Evolutionary conservation across 30 jellyfish, hydroid and myxozoan species (phyloP).

Genomic region (Mastigias papua): DNA sequence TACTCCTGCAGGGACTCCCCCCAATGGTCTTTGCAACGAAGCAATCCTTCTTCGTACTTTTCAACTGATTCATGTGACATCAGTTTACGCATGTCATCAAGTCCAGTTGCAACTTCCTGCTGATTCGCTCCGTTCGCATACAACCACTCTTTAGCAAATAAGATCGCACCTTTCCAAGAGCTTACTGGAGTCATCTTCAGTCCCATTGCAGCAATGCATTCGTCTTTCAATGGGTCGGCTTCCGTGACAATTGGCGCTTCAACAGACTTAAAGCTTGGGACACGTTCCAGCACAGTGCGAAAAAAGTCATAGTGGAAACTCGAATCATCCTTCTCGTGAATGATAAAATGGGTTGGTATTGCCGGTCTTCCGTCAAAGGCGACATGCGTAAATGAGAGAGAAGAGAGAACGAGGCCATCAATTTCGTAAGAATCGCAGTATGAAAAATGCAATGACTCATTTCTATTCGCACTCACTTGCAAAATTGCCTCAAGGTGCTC

Average conservation of each 20-base stretch:
- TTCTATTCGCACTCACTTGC: constrained; percentile 20
- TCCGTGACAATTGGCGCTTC: constrained; percentile 77
- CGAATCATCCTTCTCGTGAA: constrained; percentile 78
- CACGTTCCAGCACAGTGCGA: constrained; percentile 61
- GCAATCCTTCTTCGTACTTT: constrained; percentile 77
- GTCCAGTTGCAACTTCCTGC: constrained; percentile 86
- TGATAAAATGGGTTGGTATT: constrained; percentile 83
- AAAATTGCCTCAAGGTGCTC: constrained; percentile 80
- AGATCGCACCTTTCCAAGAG: constrained; percentile 80
- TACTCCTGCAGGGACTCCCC: constrained; percentile 78
- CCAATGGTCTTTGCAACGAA: constrained; percentile 83
- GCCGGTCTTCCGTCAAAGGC: constrained; percentile 91
- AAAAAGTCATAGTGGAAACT: constrained; percentile 70
- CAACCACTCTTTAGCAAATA: constrained; percentile 85
- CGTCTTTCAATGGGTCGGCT: constrained; percentile 71
- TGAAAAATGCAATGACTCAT: constrained; percentile 73
- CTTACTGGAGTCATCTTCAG: constrained; percentile 74
- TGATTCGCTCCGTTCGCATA: constrained; percentile 88
- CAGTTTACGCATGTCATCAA: constrained; percentile 86
- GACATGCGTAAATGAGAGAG: constrained; percentile 75
- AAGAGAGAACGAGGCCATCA: constrained; percentile 76
- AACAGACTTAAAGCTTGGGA: constrained; percentile 68
- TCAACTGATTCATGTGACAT: constrained; percentile 79
- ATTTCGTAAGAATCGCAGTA: constrained; percentile 81
- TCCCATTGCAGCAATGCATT: constrained; percentile 67